These are phyloP conservation scores for Labia minor DNA, from an alignment of 2,888 invertebrate genomes.

Conservation along the genomic window DNA sequence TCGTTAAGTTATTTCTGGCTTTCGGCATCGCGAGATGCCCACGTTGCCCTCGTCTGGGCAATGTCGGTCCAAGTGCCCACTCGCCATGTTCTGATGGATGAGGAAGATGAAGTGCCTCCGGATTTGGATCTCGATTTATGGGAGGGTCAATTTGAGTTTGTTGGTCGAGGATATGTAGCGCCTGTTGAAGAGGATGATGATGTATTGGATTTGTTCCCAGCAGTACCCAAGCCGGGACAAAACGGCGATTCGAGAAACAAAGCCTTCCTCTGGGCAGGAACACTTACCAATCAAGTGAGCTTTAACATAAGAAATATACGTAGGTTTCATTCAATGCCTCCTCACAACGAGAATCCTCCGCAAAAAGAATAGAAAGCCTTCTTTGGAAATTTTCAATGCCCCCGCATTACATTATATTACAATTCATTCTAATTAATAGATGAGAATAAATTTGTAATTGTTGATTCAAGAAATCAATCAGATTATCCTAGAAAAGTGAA, in stretches of 20 bases:
- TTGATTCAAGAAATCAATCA: too few species aligned
- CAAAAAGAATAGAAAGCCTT: background rate
- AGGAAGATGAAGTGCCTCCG: slow-evolving; percentile 25
- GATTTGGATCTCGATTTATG: slow-evolving; percentile 78
- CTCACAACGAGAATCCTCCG: too few species aligned
- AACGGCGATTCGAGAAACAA: background rate
- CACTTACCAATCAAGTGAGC: background rate
- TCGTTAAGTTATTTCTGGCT: too few species aligned
- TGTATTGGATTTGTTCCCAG: background rate
- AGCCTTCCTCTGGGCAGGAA: background rate
- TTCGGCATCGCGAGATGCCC: too few species aligned
- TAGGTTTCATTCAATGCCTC: too few species aligned
- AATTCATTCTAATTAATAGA: too few species aligned
- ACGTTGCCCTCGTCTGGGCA: too few species aligned
- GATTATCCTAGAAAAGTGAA: too few species aligned
- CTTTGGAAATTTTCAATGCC: background rate
- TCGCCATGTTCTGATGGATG: slow-evolving; percentile 21
- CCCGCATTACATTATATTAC: too few species aligned
- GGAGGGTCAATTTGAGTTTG: slow-evolving; percentile 80
- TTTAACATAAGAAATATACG: background rate
- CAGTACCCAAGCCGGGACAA: background rate
- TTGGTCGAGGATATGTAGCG: slow-evolving; percentile 40
- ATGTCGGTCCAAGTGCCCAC: too few species aligned
- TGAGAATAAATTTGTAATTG: too few species aligned
- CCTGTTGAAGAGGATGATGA: background rate